phyloP scores from a whole-genome alignment of 2,888 invertebrate genomes.

The Melinopterus prodromus region DNA sequence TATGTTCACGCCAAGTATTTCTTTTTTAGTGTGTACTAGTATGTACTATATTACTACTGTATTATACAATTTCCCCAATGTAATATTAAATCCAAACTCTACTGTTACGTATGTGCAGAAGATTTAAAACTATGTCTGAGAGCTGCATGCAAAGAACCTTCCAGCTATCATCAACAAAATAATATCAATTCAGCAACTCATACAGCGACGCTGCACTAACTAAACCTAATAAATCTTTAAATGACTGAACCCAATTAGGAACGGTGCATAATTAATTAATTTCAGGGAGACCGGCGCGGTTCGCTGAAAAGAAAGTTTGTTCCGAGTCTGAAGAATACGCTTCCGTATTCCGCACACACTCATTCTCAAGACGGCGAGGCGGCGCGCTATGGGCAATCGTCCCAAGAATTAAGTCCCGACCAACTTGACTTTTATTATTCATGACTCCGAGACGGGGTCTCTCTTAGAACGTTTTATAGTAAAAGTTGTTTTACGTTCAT shows the following conservation, averaged over 20 bases:
- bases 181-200: neutral
- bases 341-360: neutral
- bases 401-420: neutral
- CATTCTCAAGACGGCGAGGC: neutral
- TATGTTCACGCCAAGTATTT: too few species aligned
- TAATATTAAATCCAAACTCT: too few species aligned
- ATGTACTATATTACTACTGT: too few species aligned
- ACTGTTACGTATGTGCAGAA: too few species aligned
- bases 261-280: constrained; percentile 4
- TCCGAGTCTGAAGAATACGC: neutral
- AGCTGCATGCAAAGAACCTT: neutral
- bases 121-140: neutral
- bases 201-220: neutral
- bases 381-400: neutral
- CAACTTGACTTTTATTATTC: neutral
- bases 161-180: neutral
- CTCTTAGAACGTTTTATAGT: neutral
- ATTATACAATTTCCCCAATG: too few species aligned
- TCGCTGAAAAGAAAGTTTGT: neutral
- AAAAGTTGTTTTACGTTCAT: neutral
- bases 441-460: neutral
- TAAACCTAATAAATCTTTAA: constrained; percentile 4
- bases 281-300: neutral
- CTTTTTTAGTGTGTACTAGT: too few species aligned
- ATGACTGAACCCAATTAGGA: neutral